Conservation (phyloP, 2,113 vertebrate genomes). For the Brienomyrus longianalis region DNA sequence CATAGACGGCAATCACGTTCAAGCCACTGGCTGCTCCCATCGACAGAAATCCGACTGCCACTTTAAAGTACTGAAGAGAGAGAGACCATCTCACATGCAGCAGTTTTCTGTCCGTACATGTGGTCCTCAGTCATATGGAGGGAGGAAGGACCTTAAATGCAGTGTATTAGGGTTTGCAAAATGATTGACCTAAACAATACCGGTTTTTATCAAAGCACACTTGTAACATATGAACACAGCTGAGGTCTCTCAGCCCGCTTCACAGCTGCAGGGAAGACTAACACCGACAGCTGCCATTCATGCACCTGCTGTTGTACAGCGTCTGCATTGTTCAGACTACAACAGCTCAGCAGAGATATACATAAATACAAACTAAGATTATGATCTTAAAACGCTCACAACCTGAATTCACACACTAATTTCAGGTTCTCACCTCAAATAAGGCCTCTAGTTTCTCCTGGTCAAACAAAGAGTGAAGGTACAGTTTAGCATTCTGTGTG, state of each 20-base stretch:
- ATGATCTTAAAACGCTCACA: not conserved
- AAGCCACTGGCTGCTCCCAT: slow-evolving; percentile 32
- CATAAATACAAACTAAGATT: not conserved
- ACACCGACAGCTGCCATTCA: not conserved
- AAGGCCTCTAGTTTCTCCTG: slow-evolving; percentile 55
- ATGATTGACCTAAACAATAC: not conserved
- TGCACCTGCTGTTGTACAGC: not conserved
- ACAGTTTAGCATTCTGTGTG: slow-evolving; percentile 55
- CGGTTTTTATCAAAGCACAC: not conserved
- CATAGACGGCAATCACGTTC: slow-evolving; percentile 36
- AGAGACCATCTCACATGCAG: not conserved
- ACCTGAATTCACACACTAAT: not conserved
- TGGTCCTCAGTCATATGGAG: not conserved
- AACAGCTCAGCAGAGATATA: not conserved
- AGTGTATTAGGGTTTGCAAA: not conserved
- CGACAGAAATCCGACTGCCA: slow-evolving; percentile 36
- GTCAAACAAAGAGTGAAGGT: slow-evolving; percentile 59
- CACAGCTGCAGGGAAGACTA: not conserved
- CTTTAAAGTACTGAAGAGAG: slow-evolving; percentile 37
- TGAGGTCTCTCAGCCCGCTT: not conserved
- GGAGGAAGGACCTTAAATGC: not conserved
- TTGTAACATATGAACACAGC: not conserved
- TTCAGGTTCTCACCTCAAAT: slow-evolving; percentile 57
- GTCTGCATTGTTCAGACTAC: not conserved
- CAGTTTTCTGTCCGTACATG: not conserved